phyloP scores from a whole-genome alignment of 2,888 invertebrate species.

The Incurvaria masculella region DNA sequence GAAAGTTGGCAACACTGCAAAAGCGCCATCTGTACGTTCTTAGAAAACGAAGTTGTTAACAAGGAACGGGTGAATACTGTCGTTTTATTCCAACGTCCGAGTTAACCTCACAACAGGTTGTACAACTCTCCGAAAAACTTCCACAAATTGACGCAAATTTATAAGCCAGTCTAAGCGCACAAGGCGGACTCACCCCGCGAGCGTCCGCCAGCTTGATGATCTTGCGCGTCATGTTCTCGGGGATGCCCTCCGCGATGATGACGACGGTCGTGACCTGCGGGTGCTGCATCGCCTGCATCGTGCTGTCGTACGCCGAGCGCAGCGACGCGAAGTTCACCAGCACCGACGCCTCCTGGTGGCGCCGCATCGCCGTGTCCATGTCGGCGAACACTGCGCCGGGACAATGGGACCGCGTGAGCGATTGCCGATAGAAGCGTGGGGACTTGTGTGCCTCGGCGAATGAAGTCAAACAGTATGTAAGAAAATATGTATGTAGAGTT shows the following conservation, averaged over 20 bases:
- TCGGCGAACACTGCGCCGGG: constrained; percentile 89
- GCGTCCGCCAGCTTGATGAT: constrained; percentile 81
- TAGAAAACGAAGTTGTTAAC: too few species aligned
- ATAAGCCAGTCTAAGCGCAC: too few species aligned
- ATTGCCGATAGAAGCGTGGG: neutral
- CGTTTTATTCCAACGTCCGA: too few species aligned
- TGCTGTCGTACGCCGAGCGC: constrained; percentile 95
- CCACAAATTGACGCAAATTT: too few species aligned
- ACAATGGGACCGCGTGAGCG: too few species aligned
- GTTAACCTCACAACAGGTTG: too few species aligned
- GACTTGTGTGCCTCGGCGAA: neutral
- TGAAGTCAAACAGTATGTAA: neutral
- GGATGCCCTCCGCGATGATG: constrained; percentile 99
- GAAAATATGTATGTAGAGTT: too few species aligned
- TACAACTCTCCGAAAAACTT: too few species aligned
- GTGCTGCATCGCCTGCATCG: constrained; percentile 83
- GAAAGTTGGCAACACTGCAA: too few species aligned
- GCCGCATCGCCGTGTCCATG: constrained; percentile 94
- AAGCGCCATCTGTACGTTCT: too few species aligned
- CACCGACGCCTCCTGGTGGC: constrained; percentile 93
- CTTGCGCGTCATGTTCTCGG: constrained; percentile 97
- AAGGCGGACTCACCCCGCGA: constrained; percentile 61
- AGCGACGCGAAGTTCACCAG: constrained; percentile 97
- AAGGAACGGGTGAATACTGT: too few species aligned
- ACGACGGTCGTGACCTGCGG: constrained; percentile 95